Percentiles rank a stretch among this genome's conserved stretches.
phyloP scores from a whole-genome alignment of 2,797 vertebrate species.

The Lates japonicus region DNA sequence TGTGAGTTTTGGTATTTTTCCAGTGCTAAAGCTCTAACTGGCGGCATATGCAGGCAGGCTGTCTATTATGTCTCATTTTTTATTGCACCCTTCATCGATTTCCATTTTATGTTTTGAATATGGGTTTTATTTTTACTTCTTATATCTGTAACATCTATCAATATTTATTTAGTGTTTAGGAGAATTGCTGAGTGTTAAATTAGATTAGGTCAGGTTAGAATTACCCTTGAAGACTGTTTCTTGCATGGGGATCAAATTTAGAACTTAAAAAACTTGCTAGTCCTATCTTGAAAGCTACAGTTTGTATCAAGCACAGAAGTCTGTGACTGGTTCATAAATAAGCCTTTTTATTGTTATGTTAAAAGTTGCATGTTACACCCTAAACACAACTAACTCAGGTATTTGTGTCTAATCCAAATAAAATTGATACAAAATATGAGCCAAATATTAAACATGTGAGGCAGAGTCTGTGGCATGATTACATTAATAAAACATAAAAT shows the following conservation, averaged over 20 bases:
- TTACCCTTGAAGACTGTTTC: not conserved
- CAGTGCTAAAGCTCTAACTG: not conserved
- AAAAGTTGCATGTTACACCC: not conserved
- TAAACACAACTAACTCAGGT: not conserved
- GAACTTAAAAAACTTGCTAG: no score
- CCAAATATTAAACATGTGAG: not conserved
- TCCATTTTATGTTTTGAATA: not conserved
- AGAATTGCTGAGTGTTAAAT: not conserved
- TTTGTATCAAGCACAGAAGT: not conserved
- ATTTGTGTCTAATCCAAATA: not conserved
- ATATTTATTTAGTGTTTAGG: not conserved
- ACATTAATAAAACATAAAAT: not conserved
- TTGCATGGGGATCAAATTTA: not conserved
- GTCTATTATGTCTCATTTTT: not conserved
- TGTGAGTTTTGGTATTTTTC: not conserved
- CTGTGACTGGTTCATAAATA: not conserved
- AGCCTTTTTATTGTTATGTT: not conserved
- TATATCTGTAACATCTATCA: not conserved
- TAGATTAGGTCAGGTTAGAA: not conserved
- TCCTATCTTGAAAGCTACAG: not conserved
- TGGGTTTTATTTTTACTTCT: not conserved
- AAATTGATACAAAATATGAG: not conserved
- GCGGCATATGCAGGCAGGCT: not conserved
- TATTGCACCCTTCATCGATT: not conserved
- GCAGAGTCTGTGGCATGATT: no score